Conservation (phyloP, 2,797 vertebrate genomes). For the Fringilla coelebs region DNA sequence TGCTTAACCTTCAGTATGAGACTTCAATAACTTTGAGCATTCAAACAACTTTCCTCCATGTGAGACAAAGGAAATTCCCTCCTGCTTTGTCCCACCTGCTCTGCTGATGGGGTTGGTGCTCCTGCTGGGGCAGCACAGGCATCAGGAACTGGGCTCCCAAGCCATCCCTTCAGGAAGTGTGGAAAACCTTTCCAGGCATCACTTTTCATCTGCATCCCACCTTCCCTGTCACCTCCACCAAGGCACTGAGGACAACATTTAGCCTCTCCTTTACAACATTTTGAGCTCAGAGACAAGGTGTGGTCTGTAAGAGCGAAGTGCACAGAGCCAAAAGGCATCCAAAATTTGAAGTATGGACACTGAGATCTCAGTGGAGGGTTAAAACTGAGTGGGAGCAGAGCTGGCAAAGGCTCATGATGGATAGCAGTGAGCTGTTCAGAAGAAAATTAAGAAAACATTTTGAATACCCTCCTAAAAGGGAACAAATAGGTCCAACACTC, state of each 20-base stretch:
- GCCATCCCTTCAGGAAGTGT: background rate
- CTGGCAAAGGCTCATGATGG: background rate
- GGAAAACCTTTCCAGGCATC: background rate
- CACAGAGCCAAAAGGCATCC: background rate
- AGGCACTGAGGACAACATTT: background rate
- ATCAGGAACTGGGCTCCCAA: background rate
- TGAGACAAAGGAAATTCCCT: background rate
- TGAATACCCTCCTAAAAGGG: constrained; percentile 44
- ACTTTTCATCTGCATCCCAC: background rate
- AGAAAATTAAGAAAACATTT: constrained; percentile 54
- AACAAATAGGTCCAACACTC: constrained; percentile 36
- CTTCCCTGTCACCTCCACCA: background rate
- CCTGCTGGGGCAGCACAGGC: background rate
- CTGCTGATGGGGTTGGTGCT: background rate
- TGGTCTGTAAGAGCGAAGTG: background rate
- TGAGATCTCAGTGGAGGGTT: background rate
- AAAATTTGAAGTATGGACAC: background rate
- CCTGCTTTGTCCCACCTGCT: background rate
- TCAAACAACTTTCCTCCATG: background rate
- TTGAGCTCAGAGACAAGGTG: background rate
- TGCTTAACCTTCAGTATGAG: constrained; percentile 4
- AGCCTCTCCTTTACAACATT: background rate
- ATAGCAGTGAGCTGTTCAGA: background rate
- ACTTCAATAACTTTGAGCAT: background rate
- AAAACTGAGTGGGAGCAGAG: background rate